Percentiles rank a stretch among this genome's conserved stretches.
These are phyloP conservation scores for Lucilia cuprina DNA, from an alignment of 1,140 invertebrate species.

Conservation along the genomic window DNA sequence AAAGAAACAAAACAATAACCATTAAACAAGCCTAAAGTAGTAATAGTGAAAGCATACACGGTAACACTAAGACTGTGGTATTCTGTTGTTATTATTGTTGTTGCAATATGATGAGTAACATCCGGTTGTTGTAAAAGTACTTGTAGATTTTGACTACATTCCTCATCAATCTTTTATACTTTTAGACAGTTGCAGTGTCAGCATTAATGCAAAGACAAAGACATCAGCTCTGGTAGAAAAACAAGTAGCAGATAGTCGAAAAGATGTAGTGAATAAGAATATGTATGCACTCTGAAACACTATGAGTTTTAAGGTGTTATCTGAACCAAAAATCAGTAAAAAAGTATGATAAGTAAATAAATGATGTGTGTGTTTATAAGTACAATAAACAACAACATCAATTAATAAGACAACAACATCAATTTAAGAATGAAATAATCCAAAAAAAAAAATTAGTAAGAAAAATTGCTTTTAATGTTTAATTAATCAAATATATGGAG, in stretches of 20 bases:
- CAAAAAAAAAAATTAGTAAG: too few relatives aligned
- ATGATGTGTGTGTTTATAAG: neutral
- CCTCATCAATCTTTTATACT: conserved; percentile 9
- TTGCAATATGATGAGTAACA: conserved; percentile 5
- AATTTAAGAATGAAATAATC: too few relatives aligned
- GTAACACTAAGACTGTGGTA: neutral
- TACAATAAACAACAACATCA: neutral
- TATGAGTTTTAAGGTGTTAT: conserved; percentile 20
- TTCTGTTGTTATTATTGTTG: neutral
- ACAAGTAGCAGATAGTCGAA: neutral
- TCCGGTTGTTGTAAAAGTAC: conserved; percentile 9
- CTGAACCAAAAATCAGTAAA: neutral
- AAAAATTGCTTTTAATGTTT: too few relatives aligned
- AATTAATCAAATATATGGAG: too few relatives aligned
- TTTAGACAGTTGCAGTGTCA: conserved; percentile 29
- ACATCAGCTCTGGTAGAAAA: neutral
- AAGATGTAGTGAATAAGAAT: neutral
- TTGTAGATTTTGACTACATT: neutral
- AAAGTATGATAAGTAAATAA: neutral
- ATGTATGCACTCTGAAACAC: neutral
- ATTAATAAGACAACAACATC: too few relatives aligned
- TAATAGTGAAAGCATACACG: neutral
- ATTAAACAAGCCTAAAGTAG: neutral
- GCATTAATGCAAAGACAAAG: conserved; percentile 12
- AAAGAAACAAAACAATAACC: conserved; percentile 7